phyloP scores from a whole-genome alignment of 2,113 vertebrate species.

The Syngnathoides biaculeatus region DNA sequence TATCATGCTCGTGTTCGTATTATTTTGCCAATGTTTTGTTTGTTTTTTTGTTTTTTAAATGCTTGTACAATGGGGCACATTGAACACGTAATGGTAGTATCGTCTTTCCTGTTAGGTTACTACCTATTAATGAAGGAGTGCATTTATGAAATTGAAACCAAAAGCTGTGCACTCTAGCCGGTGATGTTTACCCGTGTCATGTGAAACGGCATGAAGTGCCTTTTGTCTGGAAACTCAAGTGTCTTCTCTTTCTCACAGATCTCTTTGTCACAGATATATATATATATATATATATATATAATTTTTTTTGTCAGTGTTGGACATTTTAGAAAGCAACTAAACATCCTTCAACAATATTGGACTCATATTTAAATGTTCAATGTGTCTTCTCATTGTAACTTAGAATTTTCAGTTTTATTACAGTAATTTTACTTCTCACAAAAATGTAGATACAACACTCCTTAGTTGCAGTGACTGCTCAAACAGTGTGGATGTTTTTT shows the following conservation, averaged over 20 bases:
- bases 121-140: slow-evolving; percentile 2
- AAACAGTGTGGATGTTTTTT: not conserved
- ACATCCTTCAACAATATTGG: slow-evolving; percentile 1
- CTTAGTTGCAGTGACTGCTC: slow-evolving; percentile 13
- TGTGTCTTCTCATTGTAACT: slow-evolving; percentile 9
- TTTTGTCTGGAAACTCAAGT: slow-evolving; percentile 86
- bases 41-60: not conserved
- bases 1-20: not conserved
- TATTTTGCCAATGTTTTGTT: not conserved
- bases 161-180: slow-evolving; percentile 65
- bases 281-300: no score
- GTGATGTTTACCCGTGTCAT: slow-evolving; percentile 73
- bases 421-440: not conserved
- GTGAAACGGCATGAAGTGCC: slow-evolving; percentile 91
- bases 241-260: slow-evolving; percentile 34
- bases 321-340: not conserved
- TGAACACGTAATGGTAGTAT: slow-evolving; percentile 3
- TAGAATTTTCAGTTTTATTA: not conserved
- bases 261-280: no score
- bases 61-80: not conserved
- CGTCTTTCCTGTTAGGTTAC: slow-evolving; percentile 1
- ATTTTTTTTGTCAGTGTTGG: not conserved
- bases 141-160: slow-evolving; percentile 72
- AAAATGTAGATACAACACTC: not conserved
- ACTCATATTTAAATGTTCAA: slow-evolving; percentile 13